Conservation (phyloP, 2,113 vertebrate species). For the Ivindomyrus marchei region DNA sequence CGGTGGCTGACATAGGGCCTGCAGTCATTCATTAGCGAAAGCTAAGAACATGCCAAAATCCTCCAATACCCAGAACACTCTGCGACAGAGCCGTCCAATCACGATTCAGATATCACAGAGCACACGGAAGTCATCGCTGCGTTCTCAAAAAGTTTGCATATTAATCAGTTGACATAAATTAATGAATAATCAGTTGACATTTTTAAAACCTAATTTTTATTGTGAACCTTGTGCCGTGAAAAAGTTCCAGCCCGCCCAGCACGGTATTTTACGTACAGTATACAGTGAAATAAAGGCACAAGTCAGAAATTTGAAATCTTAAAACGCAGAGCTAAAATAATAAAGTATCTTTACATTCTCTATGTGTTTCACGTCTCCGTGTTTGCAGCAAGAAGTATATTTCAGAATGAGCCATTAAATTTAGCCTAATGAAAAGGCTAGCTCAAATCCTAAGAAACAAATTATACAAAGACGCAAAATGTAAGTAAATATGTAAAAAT, state of each 20-base stretch:
- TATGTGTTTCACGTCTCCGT: background rate
- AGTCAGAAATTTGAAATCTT: background rate
- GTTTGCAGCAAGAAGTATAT: background rate
- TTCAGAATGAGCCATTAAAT: background rate
- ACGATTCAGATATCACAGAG: background rate
- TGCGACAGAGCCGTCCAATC: background rate
- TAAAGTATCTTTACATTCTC: background rate
- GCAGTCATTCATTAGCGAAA: background rate
- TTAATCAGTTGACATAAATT: background rate
- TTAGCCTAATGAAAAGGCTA: background rate
- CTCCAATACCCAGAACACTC: slow-evolving; percentile 20
- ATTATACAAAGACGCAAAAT: background rate
- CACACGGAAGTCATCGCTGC: background rate
- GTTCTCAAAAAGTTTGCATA: background rate
- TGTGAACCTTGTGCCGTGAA: background rate
- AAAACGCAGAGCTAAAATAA: background rate
- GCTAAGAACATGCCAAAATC: background rate
- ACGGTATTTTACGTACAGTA: background rate
- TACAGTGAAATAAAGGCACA: background rate
- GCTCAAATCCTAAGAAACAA: background rate
- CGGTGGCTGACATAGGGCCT: slow-evolving; percentile 44
- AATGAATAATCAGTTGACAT: background rate
- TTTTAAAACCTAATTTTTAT: background rate
- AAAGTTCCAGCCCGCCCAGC: background rate
- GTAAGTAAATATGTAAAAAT: background rate